A percentile compares a stretch with the other conserved stretches of the same genome.
Evolutionary conservation across 2,888 invertebrate genomes (phyloP).

Genomic region (Hyposoter dolosus): DNA sequence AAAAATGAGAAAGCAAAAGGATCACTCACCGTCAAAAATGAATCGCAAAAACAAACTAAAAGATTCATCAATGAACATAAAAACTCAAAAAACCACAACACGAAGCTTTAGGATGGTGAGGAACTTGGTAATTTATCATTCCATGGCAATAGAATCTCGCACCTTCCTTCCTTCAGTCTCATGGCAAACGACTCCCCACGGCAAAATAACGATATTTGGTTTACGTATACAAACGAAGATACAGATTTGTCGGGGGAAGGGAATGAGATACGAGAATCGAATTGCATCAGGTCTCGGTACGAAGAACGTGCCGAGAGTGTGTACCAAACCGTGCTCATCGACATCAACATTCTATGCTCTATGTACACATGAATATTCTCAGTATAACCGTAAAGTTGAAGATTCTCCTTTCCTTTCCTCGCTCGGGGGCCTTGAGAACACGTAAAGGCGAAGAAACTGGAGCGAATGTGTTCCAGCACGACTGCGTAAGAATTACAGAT

Average conservation of each 20-base stretch:
- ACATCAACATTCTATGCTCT: slow-evolving; percentile 15
- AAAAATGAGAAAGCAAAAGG: no score
- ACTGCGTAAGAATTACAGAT: slow-evolving; percentile 20
- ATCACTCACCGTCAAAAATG: not conserved
- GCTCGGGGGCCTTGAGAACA: slow-evolving; percentile 9
- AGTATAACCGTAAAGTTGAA: slow-evolving; percentile 8
- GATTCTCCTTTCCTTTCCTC: slow-evolving; percentile 34
- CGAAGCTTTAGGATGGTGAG: not conserved
- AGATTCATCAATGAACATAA: not conserved
- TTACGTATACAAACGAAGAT: not conserved
- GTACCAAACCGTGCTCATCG: slow-evolving; percentile 30
- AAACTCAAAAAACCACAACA: not conserved
- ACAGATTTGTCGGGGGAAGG: slow-evolving; percentile 9
- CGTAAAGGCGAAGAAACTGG: slow-evolving; percentile 19
- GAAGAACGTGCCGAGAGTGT: slow-evolving; percentile 25
- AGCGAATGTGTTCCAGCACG: slow-evolving; percentile 13
- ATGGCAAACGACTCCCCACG: not conserved
- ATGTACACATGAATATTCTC: not conserved
- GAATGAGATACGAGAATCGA: slow-evolving; percentile 23
- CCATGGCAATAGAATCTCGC: not conserved
- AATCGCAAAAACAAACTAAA: not conserved
- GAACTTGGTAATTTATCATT: not conserved
- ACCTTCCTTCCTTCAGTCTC: not conserved
- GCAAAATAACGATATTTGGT: slow-evolving; percentile 10
- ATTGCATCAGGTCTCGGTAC: slow-evolving; percentile 15